These are phyloP conservation scores for Embiotoca jacksoni DNA, from an alignment of 2,113 vertebrate genomes.

Conservation along the genomic window DNA sequence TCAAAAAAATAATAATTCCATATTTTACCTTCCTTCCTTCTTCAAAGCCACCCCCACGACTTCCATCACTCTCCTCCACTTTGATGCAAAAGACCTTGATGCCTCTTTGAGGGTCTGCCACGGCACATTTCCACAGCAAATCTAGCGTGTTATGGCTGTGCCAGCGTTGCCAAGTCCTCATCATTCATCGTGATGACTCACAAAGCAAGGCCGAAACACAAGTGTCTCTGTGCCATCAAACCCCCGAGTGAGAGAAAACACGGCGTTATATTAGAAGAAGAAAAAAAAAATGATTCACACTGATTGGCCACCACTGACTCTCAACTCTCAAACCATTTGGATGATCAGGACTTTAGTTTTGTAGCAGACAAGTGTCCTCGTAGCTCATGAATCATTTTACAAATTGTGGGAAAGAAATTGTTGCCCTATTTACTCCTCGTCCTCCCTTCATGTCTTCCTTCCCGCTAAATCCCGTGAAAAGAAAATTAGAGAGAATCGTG, in stretches of 20 bases:
- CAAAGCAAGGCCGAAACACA: constrained; percentile 61
- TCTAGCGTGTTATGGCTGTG: constrained; percentile 62
- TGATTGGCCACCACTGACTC: background rate
- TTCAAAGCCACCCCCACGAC: background rate
- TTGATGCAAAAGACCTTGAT: constrained; percentile 69
- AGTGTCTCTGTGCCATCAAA: constrained; percentile 36
- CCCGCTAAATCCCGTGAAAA: background rate
- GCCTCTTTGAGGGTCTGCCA: constrained; percentile 70
- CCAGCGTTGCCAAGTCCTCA: constrained; percentile 54
- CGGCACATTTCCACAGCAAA: constrained; percentile 72
- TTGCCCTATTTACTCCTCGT: constrained; percentile 10
- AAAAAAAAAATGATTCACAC: constrained; percentile 5
- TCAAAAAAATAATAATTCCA: background rate
- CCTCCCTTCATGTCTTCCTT: background rate
- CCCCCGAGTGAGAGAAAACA: constrained; percentile 27
- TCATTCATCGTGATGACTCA: constrained; percentile 67
- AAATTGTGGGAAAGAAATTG: constrained; percentile 29
- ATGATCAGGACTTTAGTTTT: constrained; percentile 31
- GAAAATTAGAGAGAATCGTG: background rate
- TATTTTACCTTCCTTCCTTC: background rate
- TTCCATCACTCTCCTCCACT: constrained; percentile 35
- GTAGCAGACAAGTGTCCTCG: constrained; percentile 2
- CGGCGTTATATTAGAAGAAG: constrained; percentile 26
- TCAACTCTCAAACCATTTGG: constrained; percentile 2
- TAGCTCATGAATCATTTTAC: background rate